Evolutionary conservation across 2,888 invertebrate species (phyloP), one percentile per base, ranked within the genome.

Genomic region (Chelonus formosanus): DNA sequence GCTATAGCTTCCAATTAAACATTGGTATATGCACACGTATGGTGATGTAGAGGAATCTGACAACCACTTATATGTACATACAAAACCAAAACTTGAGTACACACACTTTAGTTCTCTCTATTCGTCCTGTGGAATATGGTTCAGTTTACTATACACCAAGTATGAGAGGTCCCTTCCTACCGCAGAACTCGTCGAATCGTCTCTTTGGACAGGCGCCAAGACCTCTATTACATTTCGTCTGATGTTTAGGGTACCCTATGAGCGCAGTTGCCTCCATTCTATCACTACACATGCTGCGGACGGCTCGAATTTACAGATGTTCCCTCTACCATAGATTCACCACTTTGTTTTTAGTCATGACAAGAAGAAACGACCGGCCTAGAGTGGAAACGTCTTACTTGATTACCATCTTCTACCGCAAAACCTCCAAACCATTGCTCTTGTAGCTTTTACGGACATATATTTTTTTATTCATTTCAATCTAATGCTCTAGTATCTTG

Each of bases 161-260:
- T 35, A 55, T 55, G 43, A 36, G 54, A 59, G 58, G 48, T 63
- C 57, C 61, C 47, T 52, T 63, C 61, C 59, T 60, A 48, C 55
- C 56, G 47, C 54, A 45, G 55, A 47, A 59, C 57, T 40, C 62
- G 36, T 67, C 47, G 63, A 59, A 63, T 50, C 57, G 44, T 66
- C 65, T 67, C 36, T 57, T 68, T 81, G 81, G 80, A 78, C 71
- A 73, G 54, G 63, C 69, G 81, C 81, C 81, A 81, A 80, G 71
- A 76, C 73, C 78, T 78, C 78, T 76, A 77, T 81, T 79, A 76
- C 74, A 74, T 78, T 75, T 73, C 74, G 72, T 73, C 79, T 78
- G 76, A 76, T 77, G 75, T 76, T 74, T 69, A 70, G 63, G 66
- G 7, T 53, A 35, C 43, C 7, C 52, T 48, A 34, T 44, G 44